Evolutionary conservation across 2,113 vertebrate species (phyloP).

Genomic region (Bubo bubo): DNA sequence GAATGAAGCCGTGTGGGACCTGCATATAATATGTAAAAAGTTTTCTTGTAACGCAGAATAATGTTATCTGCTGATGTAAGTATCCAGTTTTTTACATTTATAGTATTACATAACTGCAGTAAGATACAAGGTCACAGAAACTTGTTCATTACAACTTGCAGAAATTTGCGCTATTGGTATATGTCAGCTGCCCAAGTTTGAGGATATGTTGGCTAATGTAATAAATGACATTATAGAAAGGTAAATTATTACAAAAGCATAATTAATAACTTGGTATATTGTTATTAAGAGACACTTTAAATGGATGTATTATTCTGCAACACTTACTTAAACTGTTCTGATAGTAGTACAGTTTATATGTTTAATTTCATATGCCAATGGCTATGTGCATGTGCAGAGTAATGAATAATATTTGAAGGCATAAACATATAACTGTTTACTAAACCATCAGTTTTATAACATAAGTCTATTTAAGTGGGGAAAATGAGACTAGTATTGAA

Average conservation of each 20-base stretch:
- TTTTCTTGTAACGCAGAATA: not conserved
- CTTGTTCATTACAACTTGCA: not conserved
- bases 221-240: not conserved
- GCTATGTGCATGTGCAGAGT: not conserved
- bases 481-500: not conserved
- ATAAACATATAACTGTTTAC: not conserved
- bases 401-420: not conserved
- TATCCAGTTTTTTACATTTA: not conserved
- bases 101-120: not conserved
- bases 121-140: not conserved
- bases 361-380: not conserved
- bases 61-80: not conserved
- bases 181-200: not conserved
- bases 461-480: not conserved
- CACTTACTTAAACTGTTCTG: not conserved
- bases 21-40: not conserved
- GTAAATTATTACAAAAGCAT: not conserved
- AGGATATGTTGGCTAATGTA: not conserved
- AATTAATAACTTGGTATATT: not conserved
- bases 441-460: not conserved
- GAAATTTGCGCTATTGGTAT: not conserved
- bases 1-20: not conserved
- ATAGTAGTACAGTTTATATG: not conserved
- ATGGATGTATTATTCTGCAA: not conserved
- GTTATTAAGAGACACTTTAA: not conserved